Evolutionary conservation across 2,888 invertebrate genomes (phyloP).

Genomic region (Didymodactylos carnosus): DNA sequence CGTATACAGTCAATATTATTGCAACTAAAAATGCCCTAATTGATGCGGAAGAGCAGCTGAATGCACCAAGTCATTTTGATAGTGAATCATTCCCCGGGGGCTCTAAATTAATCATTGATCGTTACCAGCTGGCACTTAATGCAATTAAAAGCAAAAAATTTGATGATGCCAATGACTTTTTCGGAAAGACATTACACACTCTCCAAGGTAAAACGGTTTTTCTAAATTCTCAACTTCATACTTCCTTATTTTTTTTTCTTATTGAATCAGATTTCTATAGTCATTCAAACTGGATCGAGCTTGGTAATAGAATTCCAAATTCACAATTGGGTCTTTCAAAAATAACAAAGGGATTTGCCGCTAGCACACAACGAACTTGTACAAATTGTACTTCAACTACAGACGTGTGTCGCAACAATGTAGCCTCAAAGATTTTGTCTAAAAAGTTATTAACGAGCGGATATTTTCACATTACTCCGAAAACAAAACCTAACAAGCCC

Average conservation of each 20-base stretch:
- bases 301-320: background rate
- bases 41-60: background rate
- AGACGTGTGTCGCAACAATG: background rate
- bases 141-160: background rate
- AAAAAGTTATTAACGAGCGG: background rate
- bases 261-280: conserved; percentile 5
- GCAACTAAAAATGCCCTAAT: background rate
- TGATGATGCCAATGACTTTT: background rate
- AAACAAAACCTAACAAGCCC: background rate
- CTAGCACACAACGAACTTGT: background rate
- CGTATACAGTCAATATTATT: no score
- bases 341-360: background rate
- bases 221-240: background rate
- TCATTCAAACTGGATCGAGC: conserved; percentile 11
- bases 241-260: background rate
- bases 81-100: background rate
- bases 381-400: background rate
- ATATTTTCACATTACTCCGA: background rate
- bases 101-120: background rate
- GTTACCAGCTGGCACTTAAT: background rate
- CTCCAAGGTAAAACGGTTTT: background rate
- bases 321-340: background rate
- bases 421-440: no score
- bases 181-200: background rate
- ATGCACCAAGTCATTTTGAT: background rate